Base-by-base conservation (phyloP, 1,140 invertebrate species). In the Bombus difficillimus region DNA sequence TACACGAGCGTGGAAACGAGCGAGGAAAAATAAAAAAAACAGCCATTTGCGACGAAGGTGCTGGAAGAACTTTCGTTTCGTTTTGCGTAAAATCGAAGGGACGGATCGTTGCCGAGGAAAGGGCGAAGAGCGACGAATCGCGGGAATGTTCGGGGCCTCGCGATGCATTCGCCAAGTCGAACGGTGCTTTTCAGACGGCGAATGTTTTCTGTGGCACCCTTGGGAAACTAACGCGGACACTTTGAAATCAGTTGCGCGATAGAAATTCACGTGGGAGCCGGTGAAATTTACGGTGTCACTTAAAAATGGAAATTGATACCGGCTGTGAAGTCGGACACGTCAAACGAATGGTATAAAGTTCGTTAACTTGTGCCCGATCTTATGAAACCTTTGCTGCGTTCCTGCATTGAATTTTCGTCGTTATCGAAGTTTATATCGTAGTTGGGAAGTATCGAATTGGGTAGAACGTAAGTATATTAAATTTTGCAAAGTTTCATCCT, bases 231-330 rank as follows among this genome's bases (percentile, higher is more conserved):
- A n/a, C 6, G 13, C 43, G 28, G 62, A 28, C 64, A 57, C 66
- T 69, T 71, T 47, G 66, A 71, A 82, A 82, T 82, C 80, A 74
- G 57, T 74, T 74, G 22, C 39, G 57, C 32, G 81, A 64, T 47
- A 22, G 53, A 37, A 22, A 47, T 32, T 62, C 81, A 2, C 53
- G 53, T 1, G 71, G 22, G 71, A 28, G 18, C 12, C 4, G 1
- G 12, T 0, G 39, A 22, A 71, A 81, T 82, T 82, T 64, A 75
- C 41, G 41, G 25, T 28, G 71, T 62, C 69, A 10, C 39, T 64
- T 82, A 43, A 75, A 62, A 57, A 74, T 66, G 71, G n/a, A 62
- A 75, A 82, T 75, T 75, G 25, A 81, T 81, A 34, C 18, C 57
- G 18, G n/a, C 9, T 22, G 15, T 8, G 59, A 9, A n/a, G 18